Base-by-base conservation (phyloP, 1,140 invertebrate species). In the Drosophila nebulosa region DNA sequence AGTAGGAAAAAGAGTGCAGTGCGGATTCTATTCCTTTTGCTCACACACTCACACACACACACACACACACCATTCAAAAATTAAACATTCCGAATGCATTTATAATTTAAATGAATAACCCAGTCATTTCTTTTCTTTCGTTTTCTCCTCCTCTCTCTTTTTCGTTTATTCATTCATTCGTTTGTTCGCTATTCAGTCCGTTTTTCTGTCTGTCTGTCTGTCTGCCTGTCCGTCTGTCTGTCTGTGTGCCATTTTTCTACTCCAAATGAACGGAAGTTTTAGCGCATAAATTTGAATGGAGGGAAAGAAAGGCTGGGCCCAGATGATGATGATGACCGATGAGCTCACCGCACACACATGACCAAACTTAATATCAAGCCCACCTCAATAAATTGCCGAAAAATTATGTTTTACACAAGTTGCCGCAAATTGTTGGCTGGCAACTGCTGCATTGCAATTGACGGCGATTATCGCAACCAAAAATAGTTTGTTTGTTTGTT, bases 31-130 rank as follows among this genome's bases (percentile, higher is more conserved):
- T 35, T 26, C 57, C 58, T 63, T 65, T 61, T 60, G 36, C 73
- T 79, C 65, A 69, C 74, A 69, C 39, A 18, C 39, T n/a, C 14
- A 18, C 16, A 5, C n/a, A 16, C 36, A 39, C 39, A 42, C 39
- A 42, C 39, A 46, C 16, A 46, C 39, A 46, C 73, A 75, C 83
- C 67, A 86, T 86, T 86, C 83, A 86, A 86, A 86, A 86, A 86
- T 86, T 86, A 86, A 86, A 88, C 83, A 88, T 86, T 74, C 83
- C 79, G 83, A 88, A 88, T 86, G 83, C 83, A 86, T 88, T 86
- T 86, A 86, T 86, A 86, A 86, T 86, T 86, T 86, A 86, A 86
- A 86, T 86, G 83, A 86, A 86, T 88, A 86, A 88, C 78, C 81
- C 78, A 76, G 64, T 58, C 72, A 64, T 69, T 77, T 80, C 74